Conservation (phyloP, 2,888 invertebrate genomes). For the Nomada fabriciana region DNA sequence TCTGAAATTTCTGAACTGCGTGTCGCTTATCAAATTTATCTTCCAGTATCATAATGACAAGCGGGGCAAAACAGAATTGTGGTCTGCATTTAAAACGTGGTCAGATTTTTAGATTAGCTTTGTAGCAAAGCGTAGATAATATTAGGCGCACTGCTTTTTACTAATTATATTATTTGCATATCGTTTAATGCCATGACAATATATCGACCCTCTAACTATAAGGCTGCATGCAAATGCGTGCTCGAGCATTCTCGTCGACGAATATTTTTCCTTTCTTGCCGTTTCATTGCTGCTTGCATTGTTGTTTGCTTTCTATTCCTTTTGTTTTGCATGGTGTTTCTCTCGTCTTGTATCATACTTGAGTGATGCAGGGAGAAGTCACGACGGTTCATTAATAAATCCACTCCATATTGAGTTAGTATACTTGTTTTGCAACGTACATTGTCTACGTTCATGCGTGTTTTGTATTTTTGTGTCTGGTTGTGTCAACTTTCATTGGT, state of each 20-base stretch:
- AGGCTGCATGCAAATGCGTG: conserved; percentile 61
- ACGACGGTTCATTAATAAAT: conserved; percentile 59
- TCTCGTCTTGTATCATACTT: conserved; percentile 44
- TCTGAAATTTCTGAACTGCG: neutral
- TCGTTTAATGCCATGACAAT: conserved; percentile 56
- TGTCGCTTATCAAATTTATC: neutral
- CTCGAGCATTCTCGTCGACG: conserved; percentile 15
- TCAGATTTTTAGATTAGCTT: conserved; percentile 49
- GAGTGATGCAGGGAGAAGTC: conserved; percentile 43
- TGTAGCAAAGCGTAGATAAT: conserved; percentile 56
- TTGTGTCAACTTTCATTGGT: neutral
- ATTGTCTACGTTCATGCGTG: conserved; percentile 63
- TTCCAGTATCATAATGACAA: neutral
- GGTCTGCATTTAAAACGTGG: conserved; percentile 71
- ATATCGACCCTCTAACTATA: conserved; percentile 47
- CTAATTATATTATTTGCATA: conserved; percentile 74
- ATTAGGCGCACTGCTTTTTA: conserved; percentile 77
- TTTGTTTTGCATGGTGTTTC: conserved; percentile 62
- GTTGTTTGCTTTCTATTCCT: conserved; percentile 52
- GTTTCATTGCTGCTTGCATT: conserved; percentile 74
- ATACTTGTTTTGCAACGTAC: conserved; percentile 78
- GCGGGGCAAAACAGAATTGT: conserved; percentile 24
- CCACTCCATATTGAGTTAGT: conserved; percentile 79
- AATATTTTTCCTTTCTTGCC: conserved; percentile 10
- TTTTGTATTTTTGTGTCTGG: conserved; percentile 45